phyloP scores from a whole-genome alignment of 2,113 vertebrate genomes.

The Misgurnus mizolepis region DNA sequence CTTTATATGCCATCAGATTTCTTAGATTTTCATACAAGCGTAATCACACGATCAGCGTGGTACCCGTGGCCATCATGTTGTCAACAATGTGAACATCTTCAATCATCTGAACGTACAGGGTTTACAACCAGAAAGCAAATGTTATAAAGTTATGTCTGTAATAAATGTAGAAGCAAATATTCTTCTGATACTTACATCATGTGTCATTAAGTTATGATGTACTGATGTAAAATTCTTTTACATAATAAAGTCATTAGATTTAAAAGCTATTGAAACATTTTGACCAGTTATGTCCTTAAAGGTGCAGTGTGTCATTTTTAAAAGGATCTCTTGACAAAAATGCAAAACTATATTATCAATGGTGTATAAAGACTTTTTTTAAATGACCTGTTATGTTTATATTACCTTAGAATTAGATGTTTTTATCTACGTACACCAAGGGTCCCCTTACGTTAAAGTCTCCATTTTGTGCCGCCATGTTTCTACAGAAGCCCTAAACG shows the following conservation, averaged over 20 bases:
- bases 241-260: conserved; percentile 75
- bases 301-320: background rate
- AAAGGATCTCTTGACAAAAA: too few relatives aligned
- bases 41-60: conserved; percentile 9
- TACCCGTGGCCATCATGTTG: background rate
- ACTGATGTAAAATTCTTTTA: conserved; percentile 71
- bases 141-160: conserved; percentile 43
- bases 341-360: too few relatives aligned
- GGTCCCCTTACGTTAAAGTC: too few relatives aligned
- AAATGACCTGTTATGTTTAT: too few relatives aligned
- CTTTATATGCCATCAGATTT: background rate
- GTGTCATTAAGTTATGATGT: conserved; percentile 42
- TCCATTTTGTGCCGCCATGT: too few relatives aligned
- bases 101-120: conserved; percentile 23
- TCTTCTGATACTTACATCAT: conserved; percentile 46
- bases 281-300: background rate
- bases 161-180: conserved; percentile 59
- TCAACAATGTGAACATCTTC: conserved; percentile 2
- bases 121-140: conserved; percentile 63
- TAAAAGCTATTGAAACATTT: conserved; percentile 36
- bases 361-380: too few relatives aligned
- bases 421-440: too few relatives aligned
- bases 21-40: background rate
- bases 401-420: too few relatives aligned
- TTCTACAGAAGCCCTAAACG: too few relatives aligned